Evolutionary conservation across 2,888 invertebrate genomes (phyloP).

Genomic region (Trissonchulus sp.): DNA sequence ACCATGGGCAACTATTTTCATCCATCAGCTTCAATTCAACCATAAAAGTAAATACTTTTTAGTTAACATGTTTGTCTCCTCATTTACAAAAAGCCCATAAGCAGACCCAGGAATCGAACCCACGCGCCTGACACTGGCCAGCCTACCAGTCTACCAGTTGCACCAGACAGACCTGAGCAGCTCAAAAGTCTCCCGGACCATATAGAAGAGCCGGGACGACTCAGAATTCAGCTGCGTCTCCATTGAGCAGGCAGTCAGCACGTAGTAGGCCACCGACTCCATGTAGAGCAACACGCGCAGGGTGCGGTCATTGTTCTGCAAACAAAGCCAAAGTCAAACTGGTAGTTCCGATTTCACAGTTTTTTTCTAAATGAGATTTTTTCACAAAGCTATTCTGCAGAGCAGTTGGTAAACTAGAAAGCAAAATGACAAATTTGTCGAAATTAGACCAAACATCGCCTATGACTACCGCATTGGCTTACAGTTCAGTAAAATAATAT

Average conservation of each 20-base stretch:
- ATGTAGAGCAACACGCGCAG: slow-evolving; percentile 81
- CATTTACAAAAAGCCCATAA: background rate
- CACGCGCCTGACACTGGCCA: background rate
- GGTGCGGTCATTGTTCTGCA: slow-evolving; percentile 70
- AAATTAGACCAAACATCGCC: too few species aligned
- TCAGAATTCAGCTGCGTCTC: slow-evolving; percentile 59
- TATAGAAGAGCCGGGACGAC: slow-evolving; percentile 21
- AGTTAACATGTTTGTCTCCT: background rate
- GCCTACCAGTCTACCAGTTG: background rate
- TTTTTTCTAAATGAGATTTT: too few species aligned
- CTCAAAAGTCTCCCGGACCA: slow-evolving; percentile 27
- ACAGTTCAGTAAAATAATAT: too few species aligned
- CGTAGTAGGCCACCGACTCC: slow-evolving; percentile 84
- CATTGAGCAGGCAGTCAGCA: slow-evolving; percentile 80
- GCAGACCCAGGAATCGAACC: background rate
- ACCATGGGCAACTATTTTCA: too few species aligned
- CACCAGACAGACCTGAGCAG: slow-evolving; percentile 17
- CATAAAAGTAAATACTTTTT: too few species aligned
- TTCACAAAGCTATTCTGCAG: too few species aligned
- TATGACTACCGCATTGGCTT: too few species aligned
- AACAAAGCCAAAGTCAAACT: too few species aligned
- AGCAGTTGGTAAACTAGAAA: too few species aligned
- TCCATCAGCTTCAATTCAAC: too few species aligned
- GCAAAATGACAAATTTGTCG: too few species aligned
- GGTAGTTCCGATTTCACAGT: too few species aligned